Base-by-base conservation (phyloP, 2,888 invertebrate species). In the Hirtodrosophila cameraria region DNA sequence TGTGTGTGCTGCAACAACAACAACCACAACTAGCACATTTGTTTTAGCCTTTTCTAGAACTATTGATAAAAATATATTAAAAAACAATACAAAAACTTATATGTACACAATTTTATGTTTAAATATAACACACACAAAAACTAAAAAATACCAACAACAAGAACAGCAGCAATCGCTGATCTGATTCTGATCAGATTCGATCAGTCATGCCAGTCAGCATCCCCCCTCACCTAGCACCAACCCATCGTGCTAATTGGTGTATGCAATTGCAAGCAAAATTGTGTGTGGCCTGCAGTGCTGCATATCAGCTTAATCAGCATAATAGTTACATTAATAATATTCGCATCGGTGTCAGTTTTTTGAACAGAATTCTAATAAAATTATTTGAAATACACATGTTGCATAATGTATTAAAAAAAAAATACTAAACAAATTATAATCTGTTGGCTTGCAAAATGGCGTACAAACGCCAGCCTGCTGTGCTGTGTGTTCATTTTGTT, bases 41-140 rank as follows among this genome's bases (percentile, higher is more conserved):
- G 89, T 88, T 89, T 88, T 88, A 89, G 89, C 89, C 82, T 88
- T 88, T 89, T 89, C 86, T 88, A 89, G 88, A 88, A 88, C 75
- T 88, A 89, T 89, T 87, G 86, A 88, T 89, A 88, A 79, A 74
- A 83, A 86, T 83, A 86, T 87, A 87, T 79, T 75, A 75, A 80
- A 77, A 78, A 76, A 73, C 80, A 78, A 78, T 63, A 83, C 67
- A 83, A 80, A 73, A 46, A 62, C 57, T 43, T 66, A 77, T 62
- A 84, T 85, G 75, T 87, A 76, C 78, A 84, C 67, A 79, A 75
- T 75, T 72, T 59, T 78, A 81, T 81, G 75, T 85, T 82, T 82
- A 73, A 84, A 78, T 76, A 76, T 73, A 83, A 69, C 39, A 57
- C 50, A 74, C 48, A 62, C 38, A 57, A 41, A 46, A 39, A 50